A percentile compares a stretch with the other conserved stretches of the same genome.
Conservation (phyloP, 2,113 vertebrate genomes). For the Stegostoma tigrinum region DNA sequence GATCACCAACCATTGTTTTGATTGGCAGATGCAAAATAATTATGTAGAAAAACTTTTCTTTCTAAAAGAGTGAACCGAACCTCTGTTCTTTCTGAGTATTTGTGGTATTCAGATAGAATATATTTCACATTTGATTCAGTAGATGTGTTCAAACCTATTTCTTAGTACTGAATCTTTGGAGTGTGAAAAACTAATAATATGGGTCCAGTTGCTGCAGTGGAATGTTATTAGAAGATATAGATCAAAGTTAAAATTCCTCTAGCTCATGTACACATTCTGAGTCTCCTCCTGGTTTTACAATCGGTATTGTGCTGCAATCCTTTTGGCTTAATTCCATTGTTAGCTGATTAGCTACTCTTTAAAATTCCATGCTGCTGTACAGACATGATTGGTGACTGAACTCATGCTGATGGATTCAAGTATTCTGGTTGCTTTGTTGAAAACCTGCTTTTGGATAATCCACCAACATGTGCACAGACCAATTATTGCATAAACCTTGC, state of each 20-base stretch:
- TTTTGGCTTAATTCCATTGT: neutral
- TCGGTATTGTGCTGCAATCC: neutral
- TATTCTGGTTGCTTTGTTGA: neutral
- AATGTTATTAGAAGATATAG: constrained; percentile 24
- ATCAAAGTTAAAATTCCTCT: neutral
- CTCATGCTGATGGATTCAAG: neutral
- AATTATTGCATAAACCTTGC: neutral
- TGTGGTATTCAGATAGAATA: neutral
- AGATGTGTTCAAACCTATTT: neutral
- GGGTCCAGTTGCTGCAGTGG: neutral
- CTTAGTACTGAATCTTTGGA: constrained; percentile 3
- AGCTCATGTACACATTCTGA: neutral
- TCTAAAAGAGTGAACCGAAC: neutral
- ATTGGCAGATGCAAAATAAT: neutral
- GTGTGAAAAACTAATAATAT: neutral
- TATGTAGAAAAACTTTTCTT: neutral
- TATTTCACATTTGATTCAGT: constrained; percentile 1
- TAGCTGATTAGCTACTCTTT: neutral
- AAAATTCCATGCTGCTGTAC: neutral
- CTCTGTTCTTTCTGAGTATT: neutral
- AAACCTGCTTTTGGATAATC: neutral
- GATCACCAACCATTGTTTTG: neutral
- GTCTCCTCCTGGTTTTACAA: neutral
- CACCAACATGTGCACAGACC: neutral
- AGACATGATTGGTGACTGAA: neutral